Conservation (phyloP, 2,113 vertebrate species). For the Petroica traversi region DNA sequence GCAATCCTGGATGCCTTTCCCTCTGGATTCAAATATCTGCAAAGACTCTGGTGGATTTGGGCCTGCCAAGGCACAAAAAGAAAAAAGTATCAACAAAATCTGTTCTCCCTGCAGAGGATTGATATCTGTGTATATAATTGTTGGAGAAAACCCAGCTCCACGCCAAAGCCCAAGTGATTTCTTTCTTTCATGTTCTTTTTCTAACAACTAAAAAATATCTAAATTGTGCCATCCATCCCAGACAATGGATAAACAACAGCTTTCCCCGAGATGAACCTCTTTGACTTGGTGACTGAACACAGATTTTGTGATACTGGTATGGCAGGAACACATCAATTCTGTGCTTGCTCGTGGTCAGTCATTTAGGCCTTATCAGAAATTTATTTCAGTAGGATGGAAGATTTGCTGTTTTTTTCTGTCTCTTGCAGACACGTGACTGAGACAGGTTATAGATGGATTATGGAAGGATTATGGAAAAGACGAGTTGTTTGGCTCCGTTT, state of each 20-base stretch:
- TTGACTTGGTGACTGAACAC: neutral
- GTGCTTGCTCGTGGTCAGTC: neutral
- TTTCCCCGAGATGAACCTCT: neutral
- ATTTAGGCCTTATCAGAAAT: neutral
- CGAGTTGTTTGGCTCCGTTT: neutral
- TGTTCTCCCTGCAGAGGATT: neutral
- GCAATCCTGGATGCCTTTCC: neutral
- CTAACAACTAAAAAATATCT: neutral
- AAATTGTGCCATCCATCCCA: neutral
- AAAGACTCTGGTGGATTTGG: neutral
- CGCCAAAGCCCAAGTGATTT: neutral
- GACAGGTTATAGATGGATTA: neutral
- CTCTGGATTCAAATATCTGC: neutral
- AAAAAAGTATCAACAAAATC: neutral
- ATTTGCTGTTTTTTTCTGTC: neutral
- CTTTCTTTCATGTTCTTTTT: neutral
- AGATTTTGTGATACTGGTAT: neutral
- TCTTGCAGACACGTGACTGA: neutral
- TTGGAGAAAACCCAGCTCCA: neutral
- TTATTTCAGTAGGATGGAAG: neutral
- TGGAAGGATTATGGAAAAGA: neutral
- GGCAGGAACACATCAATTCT: neutral
- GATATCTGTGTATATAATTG: neutral
- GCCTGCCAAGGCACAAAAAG: neutral
- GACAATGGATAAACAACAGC: neutral